A percentile compares a stretch with the other conserved stretches of the same genome.
Conservation (phyloP, 2,113 vertebrate species). For the Syngnathoides biaculeatus region DNA sequence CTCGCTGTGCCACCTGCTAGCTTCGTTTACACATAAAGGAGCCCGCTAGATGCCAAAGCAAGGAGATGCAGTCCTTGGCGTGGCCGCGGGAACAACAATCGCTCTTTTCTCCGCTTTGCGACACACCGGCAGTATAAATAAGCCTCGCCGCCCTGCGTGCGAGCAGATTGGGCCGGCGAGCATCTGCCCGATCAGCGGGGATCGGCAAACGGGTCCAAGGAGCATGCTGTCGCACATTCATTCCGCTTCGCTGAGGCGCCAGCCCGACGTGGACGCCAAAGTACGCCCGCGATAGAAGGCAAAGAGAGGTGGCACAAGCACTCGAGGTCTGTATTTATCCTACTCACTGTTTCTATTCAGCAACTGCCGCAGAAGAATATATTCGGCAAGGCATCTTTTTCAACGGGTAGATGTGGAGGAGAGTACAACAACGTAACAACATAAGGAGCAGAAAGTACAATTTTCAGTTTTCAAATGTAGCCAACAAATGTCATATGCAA, state of each 20-base stretch:
- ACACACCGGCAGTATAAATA: neutral
- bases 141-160: neutral
- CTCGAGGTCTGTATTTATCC: no score
- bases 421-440: no score
- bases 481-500: no score
- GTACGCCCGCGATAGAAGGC: neutral
- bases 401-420: no score
- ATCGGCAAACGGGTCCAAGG: constrained; percentile 29
- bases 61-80: neutral
- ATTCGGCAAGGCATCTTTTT: no score
- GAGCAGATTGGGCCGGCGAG: constrained; percentile 34
- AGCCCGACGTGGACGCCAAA: neutral
- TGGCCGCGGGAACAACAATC: neutral
- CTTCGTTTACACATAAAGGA: constrained; percentile 2
- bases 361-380: no score
- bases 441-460: no score
- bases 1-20: neutral
- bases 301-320: no score
- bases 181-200: constrained; percentile 61
- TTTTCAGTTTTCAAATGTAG: no score
- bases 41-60: neutral
- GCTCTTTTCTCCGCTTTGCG: neutral
- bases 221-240: constrained; percentile 53
- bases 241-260: constrained; percentile 49
- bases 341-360: no score